Percentiles rank a stretch among this genome's conserved stretches.
phyloP scores from a whole-genome alignment of 2,888 invertebrate genomes.

The Plagodis pulveraria region DNA sequence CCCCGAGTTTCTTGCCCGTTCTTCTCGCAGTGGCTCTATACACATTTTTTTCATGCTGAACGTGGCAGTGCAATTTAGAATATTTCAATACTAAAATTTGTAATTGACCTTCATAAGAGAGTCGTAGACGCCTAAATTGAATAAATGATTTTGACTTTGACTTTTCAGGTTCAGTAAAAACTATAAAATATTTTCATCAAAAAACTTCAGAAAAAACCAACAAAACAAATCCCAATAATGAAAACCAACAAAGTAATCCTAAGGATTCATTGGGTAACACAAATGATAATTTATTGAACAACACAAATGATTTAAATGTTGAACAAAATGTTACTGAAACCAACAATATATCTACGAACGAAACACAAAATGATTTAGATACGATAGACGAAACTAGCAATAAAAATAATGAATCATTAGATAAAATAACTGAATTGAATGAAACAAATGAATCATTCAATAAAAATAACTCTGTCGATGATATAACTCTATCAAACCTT shows the following conservation, averaged over 20 bases:
- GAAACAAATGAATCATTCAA: too few relatives aligned
- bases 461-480: too few relatives aligned
- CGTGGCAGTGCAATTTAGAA: too few relatives aligned
- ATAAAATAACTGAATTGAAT: too few relatives aligned
- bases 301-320: background rate
- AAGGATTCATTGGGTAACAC: background rate
- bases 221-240: background rate
- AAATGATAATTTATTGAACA: background rate
- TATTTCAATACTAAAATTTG: too few relatives aligned
- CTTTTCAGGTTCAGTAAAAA: conserved; percentile 36
- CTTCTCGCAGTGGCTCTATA: too few relatives aligned
- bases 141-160: too few relatives aligned
- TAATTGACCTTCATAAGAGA: too few relatives aligned
- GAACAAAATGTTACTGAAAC: background rate
- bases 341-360: background rate
- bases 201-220: conserved; percentile 13
- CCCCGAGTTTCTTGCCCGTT: too few relatives aligned
- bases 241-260: background rate
- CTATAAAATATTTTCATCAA: conserved; percentile 34
- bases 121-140: too few relatives aligned
- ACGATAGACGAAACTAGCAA: background rate
- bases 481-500: too few relatives aligned
- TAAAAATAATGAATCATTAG: background rate
- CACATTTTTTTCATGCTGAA: too few relatives aligned
- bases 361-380: background rate